Percentiles rank a stretch among this genome's conserved stretches.
Conservation (phyloP, 2,888 invertebrate genomes). For the Campoletis raptor region DNA sequence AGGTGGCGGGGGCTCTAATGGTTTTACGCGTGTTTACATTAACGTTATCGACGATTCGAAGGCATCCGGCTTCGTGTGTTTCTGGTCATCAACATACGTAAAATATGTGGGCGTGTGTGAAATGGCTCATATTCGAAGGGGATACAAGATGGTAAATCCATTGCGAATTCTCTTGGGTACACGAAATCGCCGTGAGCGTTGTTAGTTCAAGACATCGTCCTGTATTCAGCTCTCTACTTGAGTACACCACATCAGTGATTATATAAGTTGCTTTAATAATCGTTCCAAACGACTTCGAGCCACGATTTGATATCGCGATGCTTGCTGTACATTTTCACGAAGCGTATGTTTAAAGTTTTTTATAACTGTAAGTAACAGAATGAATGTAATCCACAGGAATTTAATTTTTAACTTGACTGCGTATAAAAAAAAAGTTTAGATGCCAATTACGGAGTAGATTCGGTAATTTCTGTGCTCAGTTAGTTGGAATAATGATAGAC, state of each 20-base stretch:
- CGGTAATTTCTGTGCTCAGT: background rate
- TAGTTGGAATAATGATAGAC: slow-evolving; percentile 1
- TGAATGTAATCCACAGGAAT: background rate
- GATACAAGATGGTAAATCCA: slow-evolving; percentile 39
- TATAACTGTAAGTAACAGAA: background rate
- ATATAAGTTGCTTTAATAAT: slow-evolving; percentile 42
- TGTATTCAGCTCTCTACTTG: background rate
- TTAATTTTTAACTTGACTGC: background rate
- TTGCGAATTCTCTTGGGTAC: slow-evolving; percentile 53
- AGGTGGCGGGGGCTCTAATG: slow-evolving; percentile 70
- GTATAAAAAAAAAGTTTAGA: background rate
- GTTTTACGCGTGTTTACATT: slow-evolving; percentile 80
- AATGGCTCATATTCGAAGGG: slow-evolving; percentile 17
- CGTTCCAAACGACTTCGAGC: slow-evolving; percentile 6
- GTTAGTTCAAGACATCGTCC: slow-evolving; percentile 27
- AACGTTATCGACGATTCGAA: slow-evolving; percentile 76
- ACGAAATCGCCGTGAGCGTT: slow-evolving; percentile 43
- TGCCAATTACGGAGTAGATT: background rate
- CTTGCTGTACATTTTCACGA: background rate
- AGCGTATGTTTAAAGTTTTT: background rate
- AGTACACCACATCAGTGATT: background rate
- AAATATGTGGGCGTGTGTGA: background rate
- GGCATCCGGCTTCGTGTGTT: slow-evolving; percentile 66
- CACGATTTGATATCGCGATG: slow-evolving; percentile 5
- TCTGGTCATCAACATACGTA: slow-evolving; percentile 33